A percentile compares a stretch with the other conserved stretches of the same genome.
These are phyloP conservation scores for Hemistola chrysoprasaria DNA, from an alignment of 2,888 invertebrate genomes.

Conservation along the genomic window DNA sequence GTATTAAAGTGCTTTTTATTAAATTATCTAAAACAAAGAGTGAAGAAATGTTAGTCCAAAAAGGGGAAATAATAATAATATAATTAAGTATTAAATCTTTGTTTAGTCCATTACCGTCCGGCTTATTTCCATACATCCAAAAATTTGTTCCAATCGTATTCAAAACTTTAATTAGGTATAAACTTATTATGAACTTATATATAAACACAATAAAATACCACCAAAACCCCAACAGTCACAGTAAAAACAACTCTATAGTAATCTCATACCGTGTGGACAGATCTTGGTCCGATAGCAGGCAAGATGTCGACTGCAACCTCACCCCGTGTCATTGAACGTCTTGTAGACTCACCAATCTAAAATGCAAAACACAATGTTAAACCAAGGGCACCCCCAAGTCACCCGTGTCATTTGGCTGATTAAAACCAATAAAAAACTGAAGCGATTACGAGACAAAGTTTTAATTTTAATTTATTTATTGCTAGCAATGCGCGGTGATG, in stretches of 20 bases:
- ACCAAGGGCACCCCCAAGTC: constrained; percentile 47
- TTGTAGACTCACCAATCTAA: constrained; percentile 52
- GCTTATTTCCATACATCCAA: too few relatives aligned
- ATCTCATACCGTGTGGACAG: constrained; percentile 53
- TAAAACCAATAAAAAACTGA: constrained; percentile 25
- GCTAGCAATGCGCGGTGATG: too few relatives aligned
- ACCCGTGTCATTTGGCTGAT: constrained; percentile 37
- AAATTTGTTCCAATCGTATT: too few relatives aligned
- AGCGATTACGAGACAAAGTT: constrained; percentile 1
- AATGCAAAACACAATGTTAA: constrained; percentile 56
- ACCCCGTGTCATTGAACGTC: constrained; percentile 68
- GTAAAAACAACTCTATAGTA: constrained; percentile 21
- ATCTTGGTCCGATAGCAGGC: constrained; percentile 67
- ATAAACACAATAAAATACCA: constrained; percentile 12
- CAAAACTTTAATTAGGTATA: too few relatives aligned
- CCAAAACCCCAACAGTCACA: constrained; percentile 23
- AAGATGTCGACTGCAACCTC: constrained; percentile 70
- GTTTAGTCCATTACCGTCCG: too few relatives aligned
- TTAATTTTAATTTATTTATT: constrained; percentile 2
- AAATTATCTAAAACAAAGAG: too few relatives aligned
- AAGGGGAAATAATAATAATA: too few relatives aligned
- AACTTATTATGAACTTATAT: too few relatives aligned
- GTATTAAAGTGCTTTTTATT: too few relatives aligned
- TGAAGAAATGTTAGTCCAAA: too few relatives aligned
- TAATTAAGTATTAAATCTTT: too few relatives aligned